These are phyloP conservation scores for Nanorana parkeri DNA, from an alignment of 2,113 vertebrate genomes.

Conservation along the genomic window DNA sequence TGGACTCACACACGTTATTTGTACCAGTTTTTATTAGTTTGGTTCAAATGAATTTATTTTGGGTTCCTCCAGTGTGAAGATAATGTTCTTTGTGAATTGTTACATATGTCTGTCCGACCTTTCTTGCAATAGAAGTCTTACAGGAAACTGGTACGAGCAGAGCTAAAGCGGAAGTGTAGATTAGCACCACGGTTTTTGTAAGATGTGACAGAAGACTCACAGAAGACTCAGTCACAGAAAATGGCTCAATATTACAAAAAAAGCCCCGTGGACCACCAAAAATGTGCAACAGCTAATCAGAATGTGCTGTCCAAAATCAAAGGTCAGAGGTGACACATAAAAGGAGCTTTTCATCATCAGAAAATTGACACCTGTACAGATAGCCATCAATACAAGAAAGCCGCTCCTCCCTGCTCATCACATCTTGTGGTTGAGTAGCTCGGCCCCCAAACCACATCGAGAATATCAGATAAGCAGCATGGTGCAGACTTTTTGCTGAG, in stretches of 20 bases:
- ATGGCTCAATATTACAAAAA: not conserved
- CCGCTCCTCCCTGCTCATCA: not conserved
- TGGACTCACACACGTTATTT: too few species aligned
- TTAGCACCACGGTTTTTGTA: not conserved
- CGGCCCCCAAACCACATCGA: conserved; percentile 7
- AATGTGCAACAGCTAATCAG: not conserved
- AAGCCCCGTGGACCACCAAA: not conserved
- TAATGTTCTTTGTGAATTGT: too few species aligned
- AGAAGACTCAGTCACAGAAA: not conserved
- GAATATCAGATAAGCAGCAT: not conserved
- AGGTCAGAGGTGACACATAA: not conserved
- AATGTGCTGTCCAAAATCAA: not conserved
- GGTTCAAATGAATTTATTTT: too few species aligned
- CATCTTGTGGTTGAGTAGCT: conserved; percentile 33
- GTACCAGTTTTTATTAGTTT: too few species aligned
- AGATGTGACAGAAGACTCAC: not conserved
- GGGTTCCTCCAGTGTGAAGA: too few species aligned
- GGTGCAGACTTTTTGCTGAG: not conserved
- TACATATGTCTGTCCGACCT: too few species aligned
- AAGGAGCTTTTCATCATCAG: not conserved
- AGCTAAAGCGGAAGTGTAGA: conserved; percentile 26
- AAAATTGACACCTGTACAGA: conserved; percentile 14
- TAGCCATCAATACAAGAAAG: conserved; percentile 11
- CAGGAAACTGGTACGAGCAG: conserved; percentile 28
- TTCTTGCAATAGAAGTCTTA: not conserved